These are phyloP conservation scores for Pagrus major DNA, from an alignment of 2,113 vertebrate species.

Conservation along the genomic window DNA sequence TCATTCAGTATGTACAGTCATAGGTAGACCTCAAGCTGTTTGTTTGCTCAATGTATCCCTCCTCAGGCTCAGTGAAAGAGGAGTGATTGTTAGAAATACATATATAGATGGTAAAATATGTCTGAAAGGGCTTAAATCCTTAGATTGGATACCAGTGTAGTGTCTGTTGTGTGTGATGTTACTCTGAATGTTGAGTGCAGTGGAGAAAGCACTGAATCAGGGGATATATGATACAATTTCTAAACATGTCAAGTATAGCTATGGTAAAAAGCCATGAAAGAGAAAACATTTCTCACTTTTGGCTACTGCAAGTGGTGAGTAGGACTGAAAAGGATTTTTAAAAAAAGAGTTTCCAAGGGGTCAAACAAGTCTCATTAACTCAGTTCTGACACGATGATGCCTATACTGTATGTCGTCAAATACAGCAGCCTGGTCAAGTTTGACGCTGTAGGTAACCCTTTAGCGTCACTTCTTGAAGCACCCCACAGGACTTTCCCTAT, in stretches of 20 bases:
- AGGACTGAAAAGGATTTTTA: not conserved
- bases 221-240: not conserved
- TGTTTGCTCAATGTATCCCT: constrained; percentile 52
- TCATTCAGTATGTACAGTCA: constrained; percentile 55
- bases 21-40: constrained; percentile 67
- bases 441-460: too few relatives aligned
- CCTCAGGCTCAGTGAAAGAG: not conserved
- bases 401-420: too few relatives aligned
- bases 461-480: too few relatives aligned
- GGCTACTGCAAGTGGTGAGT: not conserved
- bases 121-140: constrained; percentile 13
- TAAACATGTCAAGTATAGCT: constrained; percentile 6
- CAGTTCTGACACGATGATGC: not conserved
- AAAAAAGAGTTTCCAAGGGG: not conserved
- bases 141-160: constrained; percentile 24
- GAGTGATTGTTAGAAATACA: constrained; percentile 17
- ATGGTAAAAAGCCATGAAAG: not conserved
- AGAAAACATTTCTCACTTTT: not conserved
- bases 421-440: too few relatives aligned
- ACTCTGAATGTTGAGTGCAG: constrained; percentile 13
- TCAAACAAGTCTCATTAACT: not conserved
- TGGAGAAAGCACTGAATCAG: not conserved
- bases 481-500: too few relatives aligned
- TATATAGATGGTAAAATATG: constrained; percentile 27
- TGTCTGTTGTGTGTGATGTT: constrained; percentile 17